Base-by-base conservation (phyloP, 1,140 invertebrate species). In the Caenorhabditis remanei region DNA sequence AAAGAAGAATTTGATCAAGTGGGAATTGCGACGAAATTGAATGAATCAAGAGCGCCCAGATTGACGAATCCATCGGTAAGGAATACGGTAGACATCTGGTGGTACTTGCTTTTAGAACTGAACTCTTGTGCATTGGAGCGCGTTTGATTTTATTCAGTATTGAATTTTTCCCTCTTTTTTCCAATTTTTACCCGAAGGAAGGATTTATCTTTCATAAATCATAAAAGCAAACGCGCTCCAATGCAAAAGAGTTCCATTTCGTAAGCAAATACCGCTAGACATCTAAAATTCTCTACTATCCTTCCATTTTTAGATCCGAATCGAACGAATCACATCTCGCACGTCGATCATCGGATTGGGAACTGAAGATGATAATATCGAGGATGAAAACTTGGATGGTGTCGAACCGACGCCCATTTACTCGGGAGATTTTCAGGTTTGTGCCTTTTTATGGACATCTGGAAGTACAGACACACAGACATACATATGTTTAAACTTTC, bases 251-350 rank as follows among this genome's bases (percentile, higher is more conserved):
- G n/a, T n/a, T n/a, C n/a, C n/a, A n/a, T n/a, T n/a, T n/a, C n/a
- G n/a, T n/a, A n/a, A n/a, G n/a, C n/a, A n/a, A n/a, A n/a, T n/a
- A n/a, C n/a, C n/a, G n/a, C n/a, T n/a, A n/a, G n/a, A n/a, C n/a
- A n/a, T n/a, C n/a, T n/a, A n/a, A n/a, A n/a, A n/a, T n/a, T n/a
- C n/a, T n/a, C n/a, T n/a, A n/a, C n/a, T n/a, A n/a, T n/a, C n/a
- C n/a, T n/a, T n/a, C n/a, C 50, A 53, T 58, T 71, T 79, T 2
- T n/a, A 79, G 71, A 79, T 79, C 46, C 71, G 71, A 79, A 79
- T 79, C 71, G 71, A 79, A 32, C 43, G 71, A 79, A 79, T 79
- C 46, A 79, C 71, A 2, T 79, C 71, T 0, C 6, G 71, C 24
- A 50, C 46, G 11, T 8, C 40, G 0, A 79, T 79, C 0, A 50